A percentile compares a stretch with the other conserved stretches of the same genome.
Conservation (phyloP, 2,797 vertebrate genomes). For the Nyctalus aviator region DNA sequence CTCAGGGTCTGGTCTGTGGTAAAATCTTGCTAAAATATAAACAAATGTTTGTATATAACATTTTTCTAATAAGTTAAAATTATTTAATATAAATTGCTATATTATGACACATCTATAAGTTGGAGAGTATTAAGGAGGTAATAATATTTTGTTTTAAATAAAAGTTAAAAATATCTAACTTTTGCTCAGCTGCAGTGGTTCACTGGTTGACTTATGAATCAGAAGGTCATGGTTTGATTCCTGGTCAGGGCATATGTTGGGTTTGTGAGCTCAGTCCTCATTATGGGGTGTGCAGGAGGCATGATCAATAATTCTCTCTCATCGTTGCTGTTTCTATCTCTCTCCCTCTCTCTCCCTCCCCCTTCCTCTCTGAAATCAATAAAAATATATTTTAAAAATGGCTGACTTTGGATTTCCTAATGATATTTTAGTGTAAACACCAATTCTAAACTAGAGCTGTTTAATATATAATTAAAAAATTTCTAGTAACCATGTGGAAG, state of each 20-base stretch:
- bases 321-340: no score
- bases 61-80: slow-evolving; percentile 35
- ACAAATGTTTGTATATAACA: not conserved
- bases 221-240: no score
- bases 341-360: no score
- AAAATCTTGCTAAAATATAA: slow-evolving; percentile 23
- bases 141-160: slow-evolving; percentile 1
- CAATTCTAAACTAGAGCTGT: slow-evolving; percentile 16
- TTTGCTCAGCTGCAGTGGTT: not conserved
- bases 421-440: slow-evolving; percentile 27
- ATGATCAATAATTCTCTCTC: no score
- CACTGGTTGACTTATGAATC: no score
- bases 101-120: not conserved
- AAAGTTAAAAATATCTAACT: slow-evolving; percentile 28
- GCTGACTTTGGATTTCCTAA: slow-evolving; percentile 12
- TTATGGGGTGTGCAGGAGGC: no score
- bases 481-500: not conserved
- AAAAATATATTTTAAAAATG: not conserved
- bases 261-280: no score
- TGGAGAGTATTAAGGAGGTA: not conserved
- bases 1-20: not conserved
- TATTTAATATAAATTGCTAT: not conserved
- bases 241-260: no score
- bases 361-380: no score
- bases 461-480: not conserved